Evolutionary conservation across 2,113 vertebrate species (phyloP).

Genomic region (Prolemur simus): DNA sequence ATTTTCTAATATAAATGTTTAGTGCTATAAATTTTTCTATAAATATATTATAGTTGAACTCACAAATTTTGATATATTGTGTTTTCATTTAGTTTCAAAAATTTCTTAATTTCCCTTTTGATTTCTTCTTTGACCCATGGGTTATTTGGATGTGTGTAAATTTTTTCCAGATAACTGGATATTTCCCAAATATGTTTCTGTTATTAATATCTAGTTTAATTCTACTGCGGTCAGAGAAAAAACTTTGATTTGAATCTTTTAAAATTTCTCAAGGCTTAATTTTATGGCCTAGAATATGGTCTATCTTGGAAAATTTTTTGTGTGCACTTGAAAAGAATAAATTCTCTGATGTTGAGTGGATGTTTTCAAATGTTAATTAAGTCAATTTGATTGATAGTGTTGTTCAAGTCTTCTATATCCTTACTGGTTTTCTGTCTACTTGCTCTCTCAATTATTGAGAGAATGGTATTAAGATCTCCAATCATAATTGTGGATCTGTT

Average conservation of each 20-base stretch:
- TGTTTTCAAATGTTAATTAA: slow-evolving; percentile 7
- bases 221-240: not conserved
- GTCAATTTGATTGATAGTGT: not conserved
- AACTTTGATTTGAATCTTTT: slow-evolving; percentile 12
- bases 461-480: slow-evolving; percentile 17
- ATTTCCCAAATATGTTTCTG: not conserved
- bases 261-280: not conserved
- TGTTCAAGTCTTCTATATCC: not conserved
- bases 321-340: not conserved
- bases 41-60: not conserved
- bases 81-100: not conserved
- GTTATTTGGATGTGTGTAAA: not conserved
- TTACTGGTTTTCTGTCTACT: not conserved
- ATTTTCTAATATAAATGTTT: not conserved
- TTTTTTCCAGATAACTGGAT: not conserved
- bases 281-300: not conserved
- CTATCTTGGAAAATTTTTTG: slow-evolving; percentile 11
- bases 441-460: not conserved
- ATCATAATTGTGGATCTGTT: not conserved
- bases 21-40: not conserved
- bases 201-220: slow-evolving; percentile 37
- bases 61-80: not conserved
- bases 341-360: not conserved
- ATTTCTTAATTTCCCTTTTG: not conserved
- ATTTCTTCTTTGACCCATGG: not conserved